Evolutionary conservation across 92 coral and sea anemone species (phyloP).

Genomic region (Chrysogorgia sp.): DNA sequence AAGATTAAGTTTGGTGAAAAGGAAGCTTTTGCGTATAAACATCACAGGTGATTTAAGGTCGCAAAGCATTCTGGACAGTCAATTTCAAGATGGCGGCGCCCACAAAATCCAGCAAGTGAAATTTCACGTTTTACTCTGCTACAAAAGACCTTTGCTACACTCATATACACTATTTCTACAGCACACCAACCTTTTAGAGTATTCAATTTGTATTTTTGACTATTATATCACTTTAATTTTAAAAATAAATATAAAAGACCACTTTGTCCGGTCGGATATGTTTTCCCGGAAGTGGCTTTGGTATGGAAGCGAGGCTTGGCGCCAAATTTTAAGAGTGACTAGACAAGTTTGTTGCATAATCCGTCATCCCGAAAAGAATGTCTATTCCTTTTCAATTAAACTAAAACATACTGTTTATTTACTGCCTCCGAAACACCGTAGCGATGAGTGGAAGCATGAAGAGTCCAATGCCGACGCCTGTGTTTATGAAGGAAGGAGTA

Average conservation of each 20-base stretch:
- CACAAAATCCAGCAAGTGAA: too few relatives aligned
- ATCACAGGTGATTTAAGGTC: too few relatives aligned
- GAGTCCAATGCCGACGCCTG: conserved; percentile 95
- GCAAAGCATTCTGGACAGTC: too few relatives aligned
- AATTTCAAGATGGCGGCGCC: too few relatives aligned
- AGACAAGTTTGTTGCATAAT: neutral
- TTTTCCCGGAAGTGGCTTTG: conserved; percentile 22
- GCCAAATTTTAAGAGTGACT: conserved; percentile 77
- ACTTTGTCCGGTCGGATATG: conserved; percentile 11
- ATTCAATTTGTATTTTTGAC: too few relatives aligned
- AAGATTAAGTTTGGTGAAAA: too few relatives aligned
- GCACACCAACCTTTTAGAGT: neutral
- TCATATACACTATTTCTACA: neutral
- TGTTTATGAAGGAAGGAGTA: conserved; percentile 77
- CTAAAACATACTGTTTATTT: conserved; percentile 8
- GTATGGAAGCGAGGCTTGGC: conserved; percentile 72
- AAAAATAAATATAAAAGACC: conserved; percentile 8
- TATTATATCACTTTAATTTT: too few relatives aligned
- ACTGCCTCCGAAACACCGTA: conserved; percentile 11
- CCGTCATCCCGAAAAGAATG: neutral
- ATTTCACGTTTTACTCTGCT: too few relatives aligned
- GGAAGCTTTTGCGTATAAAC: too few relatives aligned
- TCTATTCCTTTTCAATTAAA: conserved; percentile 26
- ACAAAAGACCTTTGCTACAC: neutral
- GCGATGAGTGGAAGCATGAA: conserved; percentile 76